These are phyloP conservation scores for Pyrgus malvae DNA, from an alignment of 2,888 invertebrate species.

Conservation along the genomic window DNA sequence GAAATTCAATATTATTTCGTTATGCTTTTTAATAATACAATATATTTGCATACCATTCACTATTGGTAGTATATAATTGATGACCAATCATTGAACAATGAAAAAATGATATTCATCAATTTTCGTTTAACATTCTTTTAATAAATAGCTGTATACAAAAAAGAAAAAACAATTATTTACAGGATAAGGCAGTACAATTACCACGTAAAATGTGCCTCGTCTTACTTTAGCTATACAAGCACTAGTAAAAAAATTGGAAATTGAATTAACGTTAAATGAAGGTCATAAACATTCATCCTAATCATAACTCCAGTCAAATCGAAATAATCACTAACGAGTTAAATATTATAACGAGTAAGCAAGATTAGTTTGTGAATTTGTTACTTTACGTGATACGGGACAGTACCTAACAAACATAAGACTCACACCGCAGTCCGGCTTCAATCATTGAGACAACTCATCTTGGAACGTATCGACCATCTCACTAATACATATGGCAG, in stretches of 20 bases:
- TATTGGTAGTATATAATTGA: slow-evolving; percentile 80
- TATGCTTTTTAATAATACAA: slow-evolving; percentile 81
- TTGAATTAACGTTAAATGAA: slow-evolving; percentile 63
- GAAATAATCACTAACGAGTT: slow-evolving; percentile 75
- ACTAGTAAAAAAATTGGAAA: slow-evolving; percentile 74
- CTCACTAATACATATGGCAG: slow-evolving; percentile 79
- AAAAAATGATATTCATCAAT: slow-evolving; percentile 78
- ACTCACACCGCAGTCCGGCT: slow-evolving; percentile 20
- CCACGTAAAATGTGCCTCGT: slow-evolving; percentile 76
- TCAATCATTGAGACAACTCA: slow-evolving; percentile 1
- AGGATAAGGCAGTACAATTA: slow-evolving; percentile 79
- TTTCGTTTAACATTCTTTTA: slow-evolving; percentile 78
- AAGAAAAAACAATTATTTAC: slow-evolving; percentile 80
- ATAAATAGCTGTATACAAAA: slow-evolving; percentile 83
- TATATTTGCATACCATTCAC: slow-evolving; percentile 80
- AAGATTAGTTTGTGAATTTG: slow-evolving; percentile 80
- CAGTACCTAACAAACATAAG: slow-evolving; percentile 8
- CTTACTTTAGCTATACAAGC: slow-evolving; percentile 80
- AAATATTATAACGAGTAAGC: slow-evolving; percentile 76
- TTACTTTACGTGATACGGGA: slow-evolving; percentile 58
- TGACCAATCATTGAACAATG: slow-evolving; percentile 80
- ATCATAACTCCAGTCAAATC: slow-evolving; percentile 71
- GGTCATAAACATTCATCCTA: slow-evolving; percentile 54
- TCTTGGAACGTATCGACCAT: slow-evolving; percentile 68
- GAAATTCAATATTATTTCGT: slow-evolving; percentile 83